Evolutionary conservation across 2,797 vertebrate genomes (phyloP).

Genomic region (Florisuga fusca): DNA sequence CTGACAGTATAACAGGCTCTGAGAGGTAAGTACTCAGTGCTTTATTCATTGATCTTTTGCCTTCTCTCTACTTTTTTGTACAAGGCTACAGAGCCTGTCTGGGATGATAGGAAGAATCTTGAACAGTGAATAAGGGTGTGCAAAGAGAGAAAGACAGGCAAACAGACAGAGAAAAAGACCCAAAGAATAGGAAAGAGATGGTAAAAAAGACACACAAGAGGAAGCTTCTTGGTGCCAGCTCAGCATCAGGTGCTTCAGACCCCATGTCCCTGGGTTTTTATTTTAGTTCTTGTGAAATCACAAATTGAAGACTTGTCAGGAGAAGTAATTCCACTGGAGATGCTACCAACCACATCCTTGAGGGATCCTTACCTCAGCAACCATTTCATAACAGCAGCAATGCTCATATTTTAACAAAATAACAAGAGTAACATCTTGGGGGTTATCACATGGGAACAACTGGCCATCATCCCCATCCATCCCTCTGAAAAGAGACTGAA

Average conservation of each 20-base stretch:
- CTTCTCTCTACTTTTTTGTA: constrained; percentile 8
- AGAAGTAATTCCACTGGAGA: background rate
- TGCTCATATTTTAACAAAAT: background rate
- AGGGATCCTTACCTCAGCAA: background rate
- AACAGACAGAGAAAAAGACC: background rate
- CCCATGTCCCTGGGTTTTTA: background rate
- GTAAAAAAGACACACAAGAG: background rate
- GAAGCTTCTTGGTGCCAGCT: background rate
- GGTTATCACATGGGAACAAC: background rate
- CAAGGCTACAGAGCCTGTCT: background rate
- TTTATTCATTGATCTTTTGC: constrained; percentile 43
- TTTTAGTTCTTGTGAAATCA: background rate
- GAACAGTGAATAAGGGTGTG: background rate
- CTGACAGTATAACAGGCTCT: constrained; percentile 61
- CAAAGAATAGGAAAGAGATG: background rate
- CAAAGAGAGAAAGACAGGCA: background rate
- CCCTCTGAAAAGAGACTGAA: background rate
- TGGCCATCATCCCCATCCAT: background rate
- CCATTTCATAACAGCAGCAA: background rate
- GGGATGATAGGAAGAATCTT: background rate
- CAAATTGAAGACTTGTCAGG: background rate
- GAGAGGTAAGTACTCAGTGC: constrained; percentile 39
- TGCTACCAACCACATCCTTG: background rate
- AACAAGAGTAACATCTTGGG: background rate
- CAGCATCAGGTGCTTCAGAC: background rate